Conservation (phyloP, 2,797 vertebrate species). For the Oceanodroma leucorhoa region DNA sequence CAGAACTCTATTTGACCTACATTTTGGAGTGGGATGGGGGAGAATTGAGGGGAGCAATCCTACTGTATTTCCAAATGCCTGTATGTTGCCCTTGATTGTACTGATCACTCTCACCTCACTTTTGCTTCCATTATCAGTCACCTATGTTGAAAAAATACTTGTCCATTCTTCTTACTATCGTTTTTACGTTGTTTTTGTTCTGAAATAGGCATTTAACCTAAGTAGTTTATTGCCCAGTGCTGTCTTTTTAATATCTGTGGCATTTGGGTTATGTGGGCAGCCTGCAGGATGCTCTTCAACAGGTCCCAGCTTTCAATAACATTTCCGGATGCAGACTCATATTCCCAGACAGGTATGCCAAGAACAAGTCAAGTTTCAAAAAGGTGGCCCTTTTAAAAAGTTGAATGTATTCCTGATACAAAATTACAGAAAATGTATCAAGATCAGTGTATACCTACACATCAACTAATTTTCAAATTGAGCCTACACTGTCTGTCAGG, state of each 20-base stretch:
- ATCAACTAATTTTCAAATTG: neutral
- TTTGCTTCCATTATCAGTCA: neutral
- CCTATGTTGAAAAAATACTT: neutral
- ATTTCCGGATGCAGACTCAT: neutral
- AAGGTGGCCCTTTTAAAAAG: neutral
- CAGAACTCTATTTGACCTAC: neutral
- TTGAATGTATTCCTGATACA: neutral
- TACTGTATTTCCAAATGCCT: neutral
- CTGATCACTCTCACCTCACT: neutral
- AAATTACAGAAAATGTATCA: neutral
- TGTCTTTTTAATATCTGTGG: neutral
- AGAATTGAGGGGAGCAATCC: neutral
- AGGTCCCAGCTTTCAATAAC: neutral
- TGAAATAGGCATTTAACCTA: neutral
- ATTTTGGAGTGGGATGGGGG: neutral
- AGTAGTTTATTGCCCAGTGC: neutral
- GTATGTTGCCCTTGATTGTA: neutral
- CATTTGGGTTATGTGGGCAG: neutral
- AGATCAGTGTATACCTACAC: neutral
- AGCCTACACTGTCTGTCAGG: neutral
- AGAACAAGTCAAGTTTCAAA: neutral
- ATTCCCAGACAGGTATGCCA: neutral
- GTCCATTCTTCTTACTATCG: neutral
- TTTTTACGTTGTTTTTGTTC: neutral
- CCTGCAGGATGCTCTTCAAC: neutral